These are phyloP conservation scores for Nymphalis polychloros DNA, from an alignment of 2,888 invertebrate genomes.

Conservation along the genomic window DNA sequence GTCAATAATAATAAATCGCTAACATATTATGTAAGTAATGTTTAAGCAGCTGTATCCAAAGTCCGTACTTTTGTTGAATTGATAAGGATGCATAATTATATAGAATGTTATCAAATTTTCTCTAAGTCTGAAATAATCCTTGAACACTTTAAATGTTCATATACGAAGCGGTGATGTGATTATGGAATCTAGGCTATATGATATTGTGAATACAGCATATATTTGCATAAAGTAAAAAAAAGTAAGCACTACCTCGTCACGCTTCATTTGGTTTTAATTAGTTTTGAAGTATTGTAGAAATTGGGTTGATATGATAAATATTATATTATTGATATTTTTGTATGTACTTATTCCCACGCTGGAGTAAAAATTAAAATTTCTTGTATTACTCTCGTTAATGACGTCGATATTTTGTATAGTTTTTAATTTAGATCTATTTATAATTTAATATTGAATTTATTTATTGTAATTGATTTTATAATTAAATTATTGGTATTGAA, in stretches of 20 bases:
- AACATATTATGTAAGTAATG: constrained; percentile 11
- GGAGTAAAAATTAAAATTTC: constrained; percentile 33
- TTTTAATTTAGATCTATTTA: constrained; percentile 22
- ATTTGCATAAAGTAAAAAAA: no score
- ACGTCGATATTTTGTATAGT: constrained; percentile 23
- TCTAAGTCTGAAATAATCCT: no score
- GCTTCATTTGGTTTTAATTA: neutral
- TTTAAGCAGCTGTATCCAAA: constrained; percentile 60
- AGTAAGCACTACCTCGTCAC: neutral
- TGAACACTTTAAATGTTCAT: no score
- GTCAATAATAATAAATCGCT: neutral
- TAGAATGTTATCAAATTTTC: neutral
- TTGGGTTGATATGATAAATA: neutral
- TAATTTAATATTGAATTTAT: constrained; percentile 32
- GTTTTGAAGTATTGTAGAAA: neutral
- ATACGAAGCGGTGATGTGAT: no score
- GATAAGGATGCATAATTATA: constrained; percentile 30
- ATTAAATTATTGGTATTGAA: constrained; percentile 35
- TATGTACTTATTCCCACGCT: constrained; percentile 37
- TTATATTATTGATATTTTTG: constrained; percentile 12
- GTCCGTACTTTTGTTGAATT: constrained; percentile 47
- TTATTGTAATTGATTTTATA: constrained; percentile 33
- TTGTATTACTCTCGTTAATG: constrained; percentile 6
- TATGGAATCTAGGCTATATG: no score
- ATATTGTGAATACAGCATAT: no score